phyloP scores from a whole-genome alignment of 2,113 vertebrate species.

The Phrynosoma blainvillii region DNA sequence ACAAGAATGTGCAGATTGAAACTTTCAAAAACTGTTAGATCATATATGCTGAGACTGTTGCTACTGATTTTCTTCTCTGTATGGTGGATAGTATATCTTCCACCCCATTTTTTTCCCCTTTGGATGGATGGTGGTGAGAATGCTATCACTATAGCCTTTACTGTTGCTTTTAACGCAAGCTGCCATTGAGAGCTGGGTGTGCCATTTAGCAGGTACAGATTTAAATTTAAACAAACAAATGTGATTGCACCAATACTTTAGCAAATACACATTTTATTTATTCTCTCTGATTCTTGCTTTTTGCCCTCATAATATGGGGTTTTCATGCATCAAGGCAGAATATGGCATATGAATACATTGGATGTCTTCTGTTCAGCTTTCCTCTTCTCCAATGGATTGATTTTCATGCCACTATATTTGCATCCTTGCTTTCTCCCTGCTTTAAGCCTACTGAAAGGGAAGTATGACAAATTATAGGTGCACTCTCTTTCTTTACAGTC shows the following conservation, averaged over 20 bases:
- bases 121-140: not conserved
- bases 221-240: not conserved
- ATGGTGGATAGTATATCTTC: not conserved
- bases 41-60: not conserved
- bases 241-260: not conserved
- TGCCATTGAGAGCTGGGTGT: not conserved
- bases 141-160: not conserved
- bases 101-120: not conserved
- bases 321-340: not conserved
- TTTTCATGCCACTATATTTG: not conserved
- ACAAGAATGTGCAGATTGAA: not conserved
- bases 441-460: conserved; percentile 9
- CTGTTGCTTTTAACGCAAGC: not conserved
- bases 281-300: not conserved
- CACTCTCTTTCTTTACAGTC: not conserved
- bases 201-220: not conserved
- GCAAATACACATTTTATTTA: not conserved
- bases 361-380: not conserved
- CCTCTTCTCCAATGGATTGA: not conserved
- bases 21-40: not conserved
- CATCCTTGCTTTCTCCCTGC: conserved; percentile 5
- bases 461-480: not conserved
- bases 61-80: not conserved
- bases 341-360: not conserved
- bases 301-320: not conserved